These are phyloP conservation scores for Athalia rosae DNA, from an alignment of 2,888 invertebrate species.

Conservation along the genomic window DNA sequence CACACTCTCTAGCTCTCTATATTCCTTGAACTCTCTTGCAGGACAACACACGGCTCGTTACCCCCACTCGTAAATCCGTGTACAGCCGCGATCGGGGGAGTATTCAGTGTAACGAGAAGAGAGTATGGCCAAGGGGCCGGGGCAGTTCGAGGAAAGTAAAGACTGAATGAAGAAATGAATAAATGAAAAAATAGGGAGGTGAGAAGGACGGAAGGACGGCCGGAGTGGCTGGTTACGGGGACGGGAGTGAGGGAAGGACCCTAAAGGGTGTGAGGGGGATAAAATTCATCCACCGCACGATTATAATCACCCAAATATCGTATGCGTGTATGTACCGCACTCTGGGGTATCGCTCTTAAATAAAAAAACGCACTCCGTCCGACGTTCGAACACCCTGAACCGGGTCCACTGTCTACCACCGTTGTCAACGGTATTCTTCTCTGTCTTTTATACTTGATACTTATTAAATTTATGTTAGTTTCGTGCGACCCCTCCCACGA, in stretches of 20 bases:
- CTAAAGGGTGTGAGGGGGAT: slow-evolving; percentile 51
- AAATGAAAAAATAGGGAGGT: slow-evolving; percentile 39
- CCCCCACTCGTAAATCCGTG: slow-evolving; percentile 65
- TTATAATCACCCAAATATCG: slow-evolving; percentile 8
- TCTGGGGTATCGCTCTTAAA: not conserved
- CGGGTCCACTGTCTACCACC: slow-evolving; percentile 36
- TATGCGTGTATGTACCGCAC: slow-evolving; percentile 10
- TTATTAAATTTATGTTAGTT: slow-evolving; percentile 34
- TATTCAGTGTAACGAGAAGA: slow-evolving; percentile 52
- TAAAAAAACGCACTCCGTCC: slow-evolving; percentile 14
- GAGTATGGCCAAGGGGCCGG: too few relatives aligned
- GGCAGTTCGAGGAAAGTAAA: slow-evolving; percentile 44
- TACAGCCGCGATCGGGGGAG: slow-evolving; percentile 64
- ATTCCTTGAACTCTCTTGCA: slow-evolving; percentile 1
- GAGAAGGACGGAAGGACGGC: slow-evolving; percentile 38
- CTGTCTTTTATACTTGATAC: slow-evolving; percentile 24
- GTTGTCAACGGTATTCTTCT: not conserved
- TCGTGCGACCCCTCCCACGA: slow-evolving; percentile 58
- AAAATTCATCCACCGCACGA: slow-evolving; percentile 60
- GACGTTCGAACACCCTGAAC: slow-evolving; percentile 27
- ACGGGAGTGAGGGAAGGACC: slow-evolving; percentile 60
- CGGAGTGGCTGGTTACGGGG: slow-evolving; percentile 49
- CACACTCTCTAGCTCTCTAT: not conserved
- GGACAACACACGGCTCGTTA: slow-evolving; percentile 64
- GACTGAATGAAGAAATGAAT: slow-evolving; percentile 45